A percentile compares a stretch with the other conserved stretches of the same genome.
Evolutionary conservation across 2,113 vertebrate species (phyloP).

Genomic region (Melospiza georgiana): DNA sequence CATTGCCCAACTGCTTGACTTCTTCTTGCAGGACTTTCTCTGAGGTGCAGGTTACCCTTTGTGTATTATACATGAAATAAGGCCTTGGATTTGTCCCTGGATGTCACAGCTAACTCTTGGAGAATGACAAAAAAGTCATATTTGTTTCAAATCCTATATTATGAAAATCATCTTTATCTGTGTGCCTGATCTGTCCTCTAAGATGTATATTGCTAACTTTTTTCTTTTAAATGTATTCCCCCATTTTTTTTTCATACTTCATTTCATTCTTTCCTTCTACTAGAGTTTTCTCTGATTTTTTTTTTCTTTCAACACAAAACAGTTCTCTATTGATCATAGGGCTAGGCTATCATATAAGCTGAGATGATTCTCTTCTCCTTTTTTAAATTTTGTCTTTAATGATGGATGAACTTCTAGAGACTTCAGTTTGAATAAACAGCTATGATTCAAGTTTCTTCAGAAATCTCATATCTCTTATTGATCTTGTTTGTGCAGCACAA

Average conservation of each 20-base stretch:
- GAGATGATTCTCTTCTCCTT: background rate
- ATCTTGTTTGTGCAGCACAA: background rate
- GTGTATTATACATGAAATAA: background rate
- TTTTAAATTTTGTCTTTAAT: conserved; percentile 25
- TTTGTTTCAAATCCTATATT: background rate
- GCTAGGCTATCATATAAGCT: background rate
- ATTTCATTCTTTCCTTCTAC: background rate
- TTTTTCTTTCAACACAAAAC: background rate
- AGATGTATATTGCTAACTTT: background rate
- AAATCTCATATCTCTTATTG: background rate
- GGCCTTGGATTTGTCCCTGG: background rate
- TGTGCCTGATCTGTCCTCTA: background rate
- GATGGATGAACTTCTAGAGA: background rate
- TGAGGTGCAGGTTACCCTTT: background rate
- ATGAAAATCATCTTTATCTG: background rate
- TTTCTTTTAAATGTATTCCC: background rate
- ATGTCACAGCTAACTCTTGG: background rate
- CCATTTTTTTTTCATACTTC: background rate
- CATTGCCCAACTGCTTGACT: background rate
- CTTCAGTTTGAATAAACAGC: background rate
- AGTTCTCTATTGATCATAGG: background rate
- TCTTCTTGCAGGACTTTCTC: background rate
- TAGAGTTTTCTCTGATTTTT: background rate
- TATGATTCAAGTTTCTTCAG: background rate
- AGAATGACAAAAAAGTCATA: background rate